phyloP scores from a whole-genome alignment of 2,113 vertebrate genomes.

The Siniperca knerii region DNA sequence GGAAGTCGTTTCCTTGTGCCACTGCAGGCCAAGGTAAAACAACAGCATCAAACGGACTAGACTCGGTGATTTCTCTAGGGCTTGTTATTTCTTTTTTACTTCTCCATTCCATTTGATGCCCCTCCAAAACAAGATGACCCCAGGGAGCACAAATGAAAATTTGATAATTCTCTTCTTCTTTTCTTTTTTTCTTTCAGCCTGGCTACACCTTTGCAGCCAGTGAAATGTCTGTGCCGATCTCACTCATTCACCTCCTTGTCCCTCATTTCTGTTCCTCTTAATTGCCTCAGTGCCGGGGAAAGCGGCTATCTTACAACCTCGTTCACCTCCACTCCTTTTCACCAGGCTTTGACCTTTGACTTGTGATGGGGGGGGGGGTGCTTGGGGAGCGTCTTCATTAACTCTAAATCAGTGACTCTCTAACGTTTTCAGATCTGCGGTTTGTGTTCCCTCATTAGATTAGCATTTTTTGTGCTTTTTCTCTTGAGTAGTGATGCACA shows the following conservation, averaged over 20 bases:
- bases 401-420: constrained; percentile 83
- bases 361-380: constrained; percentile 31
- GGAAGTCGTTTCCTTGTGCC: constrained; percentile 73
- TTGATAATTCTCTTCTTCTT: constrained; percentile 83
- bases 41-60: constrained; percentile 92
- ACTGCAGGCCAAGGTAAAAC: constrained; percentile 91
- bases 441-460: constrained; percentile 88
- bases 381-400: constrained; percentile 85
- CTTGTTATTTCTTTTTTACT: constrained; percentile 87
- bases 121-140: constrained; percentile 95
- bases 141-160: constrained; percentile 94
- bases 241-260: constrained; percentile 82
- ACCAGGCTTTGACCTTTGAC: constrained; percentile 88
- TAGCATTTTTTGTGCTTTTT: constrained; percentile 80
- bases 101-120: constrained; percentile 98
- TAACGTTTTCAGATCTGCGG: constrained; percentile 85
- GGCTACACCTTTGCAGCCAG: constrained; percentile 87
- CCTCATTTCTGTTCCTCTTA: constrained; percentile 83
- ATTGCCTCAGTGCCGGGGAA: constrained; percentile 83
- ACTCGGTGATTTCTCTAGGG: constrained; percentile 92
- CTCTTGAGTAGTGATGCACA: background rate
- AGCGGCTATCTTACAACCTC: constrained; percentile 74
- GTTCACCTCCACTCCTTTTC: constrained; percentile 80
- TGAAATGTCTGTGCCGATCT: constrained; percentile 85
- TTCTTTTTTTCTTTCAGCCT: constrained; percentile 68